phyloP scores from a whole-genome alignment of 2,797 vertebrate species.

The Glyptemys insculpta region DNA sequence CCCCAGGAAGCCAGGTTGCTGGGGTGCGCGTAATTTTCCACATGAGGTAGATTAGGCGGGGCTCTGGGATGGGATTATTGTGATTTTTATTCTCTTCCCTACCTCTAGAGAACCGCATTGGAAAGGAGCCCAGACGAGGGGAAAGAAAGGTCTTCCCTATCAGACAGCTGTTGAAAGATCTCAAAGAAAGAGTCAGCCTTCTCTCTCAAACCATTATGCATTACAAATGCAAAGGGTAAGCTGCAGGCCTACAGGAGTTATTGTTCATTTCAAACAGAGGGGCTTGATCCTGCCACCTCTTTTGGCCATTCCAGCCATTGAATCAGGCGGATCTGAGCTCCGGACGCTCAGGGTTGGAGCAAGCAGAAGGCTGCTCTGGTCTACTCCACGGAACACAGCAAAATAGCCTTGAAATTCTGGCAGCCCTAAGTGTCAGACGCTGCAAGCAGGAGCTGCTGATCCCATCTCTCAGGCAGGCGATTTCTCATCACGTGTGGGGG shows the following conservation, averaged over 20 bases:
- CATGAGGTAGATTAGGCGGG: constrained; percentile 22
- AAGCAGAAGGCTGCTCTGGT: background rate
- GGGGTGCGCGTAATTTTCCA: constrained; percentile 68
- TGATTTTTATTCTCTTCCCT: background rate
- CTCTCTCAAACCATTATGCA: background rate
- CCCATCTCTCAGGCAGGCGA: background rate
- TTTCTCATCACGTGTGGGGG: accelerated
- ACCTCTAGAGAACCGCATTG: background rate
- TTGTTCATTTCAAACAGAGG: background rate
- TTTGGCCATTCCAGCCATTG: accelerated
- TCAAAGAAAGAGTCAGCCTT: constrained; percentile 58
- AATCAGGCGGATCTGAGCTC: background rate
- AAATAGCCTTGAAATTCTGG: no score
- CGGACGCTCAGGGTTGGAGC: background rate
- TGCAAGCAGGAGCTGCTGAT: background rate
- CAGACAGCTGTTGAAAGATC: constrained; percentile 68
- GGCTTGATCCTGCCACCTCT: background rate
- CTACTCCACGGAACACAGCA: background rate
- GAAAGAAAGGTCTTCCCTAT: constrained; percentile 70
- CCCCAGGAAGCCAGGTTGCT: constrained; percentile 31
- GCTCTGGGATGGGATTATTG: constrained; percentile 33
- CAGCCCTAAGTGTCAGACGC: background rate
- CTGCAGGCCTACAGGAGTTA: constrained; percentile 7
- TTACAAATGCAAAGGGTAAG: constrained; percentile 46
- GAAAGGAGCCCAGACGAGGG: constrained; percentile 49